Evolutionary conservation across 1,140 invertebrate genomes (phyloP).

Genomic region (Drosophila biarmipes): DNA sequence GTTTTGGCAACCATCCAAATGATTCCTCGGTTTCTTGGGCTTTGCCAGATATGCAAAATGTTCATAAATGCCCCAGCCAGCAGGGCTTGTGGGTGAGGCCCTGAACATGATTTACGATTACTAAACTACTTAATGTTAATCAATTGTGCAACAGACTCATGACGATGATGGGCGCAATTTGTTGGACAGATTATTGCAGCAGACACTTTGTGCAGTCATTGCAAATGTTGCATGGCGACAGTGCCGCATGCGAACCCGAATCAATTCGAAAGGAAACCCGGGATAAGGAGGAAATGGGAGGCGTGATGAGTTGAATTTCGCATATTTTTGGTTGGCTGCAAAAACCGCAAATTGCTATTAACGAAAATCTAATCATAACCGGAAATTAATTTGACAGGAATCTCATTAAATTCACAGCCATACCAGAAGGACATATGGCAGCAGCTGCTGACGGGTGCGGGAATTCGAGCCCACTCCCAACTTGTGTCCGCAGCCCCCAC

Average conservation of each 20-base stretch:
- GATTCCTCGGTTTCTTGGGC: conserved; percentile 23
- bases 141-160: conserved; percentile 53
- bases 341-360: conserved; percentile 85
- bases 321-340: conserved; percentile 62
- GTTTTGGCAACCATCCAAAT: conserved; percentile 17
- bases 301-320: conserved; percentile 6
- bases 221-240: conserved; percentile 47
- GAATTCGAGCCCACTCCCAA: neutral
- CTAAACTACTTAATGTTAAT: conserved; percentile 74
- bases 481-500: neutral
- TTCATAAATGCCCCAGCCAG: conserved; percentile 45
- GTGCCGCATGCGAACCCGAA: conserved; percentile 54
- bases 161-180: conserved; percentile 32
- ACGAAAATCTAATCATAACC: conserved; percentile 85
- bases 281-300: neutral
- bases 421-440: conserved; percentile 43
- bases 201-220: conserved; percentile 51
- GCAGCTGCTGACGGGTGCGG: conserved; percentile 29
- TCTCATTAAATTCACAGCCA: conserved; percentile 84
- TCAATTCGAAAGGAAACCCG: conserved; percentile 4
- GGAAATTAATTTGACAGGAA: conserved; percentile 85
- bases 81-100: conserved; percentile 9
- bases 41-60: conserved; percentile 47
- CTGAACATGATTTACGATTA: conserved; percentile 67
- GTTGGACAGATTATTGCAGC: conserved; percentile 58